Base-by-base conservation (phyloP, 1,140 invertebrate species). In the Musca vetustissima region DNA sequence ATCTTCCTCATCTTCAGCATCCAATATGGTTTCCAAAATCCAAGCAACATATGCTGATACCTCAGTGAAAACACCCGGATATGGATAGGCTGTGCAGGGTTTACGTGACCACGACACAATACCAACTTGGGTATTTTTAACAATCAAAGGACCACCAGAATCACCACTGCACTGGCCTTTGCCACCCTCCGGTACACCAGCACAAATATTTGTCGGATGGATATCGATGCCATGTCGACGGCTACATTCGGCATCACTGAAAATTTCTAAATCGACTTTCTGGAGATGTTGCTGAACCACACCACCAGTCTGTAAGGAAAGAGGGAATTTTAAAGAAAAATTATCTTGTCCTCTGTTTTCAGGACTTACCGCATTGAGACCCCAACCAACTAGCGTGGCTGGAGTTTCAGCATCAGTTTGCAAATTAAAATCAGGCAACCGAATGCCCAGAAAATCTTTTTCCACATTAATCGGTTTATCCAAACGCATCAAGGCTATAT, bases 41-140 rank as follows among this genome's bases (percentile, higher is more conserved):
- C 85, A 86, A 28, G 82, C 75, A 13, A 84, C 72, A 72, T 83
- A 86, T 21, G 75, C 75, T 0, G 84, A 77, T 0, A 88, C 83
- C 72, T 82, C 83, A 0, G 87, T 83, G 19, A 83, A 85, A 2
- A 86, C 84, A 8, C 84, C 84, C 7, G 85, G 84, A 68, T 81
- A 81, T 13, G 77, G 82, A 7, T 79, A 73, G 1, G 73, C 70
- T 4, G 83, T 79, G 59, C 85, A 86, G 1, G 83, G 83, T 68
- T 83, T 84, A 0, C 75, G 70, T 55, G 83, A 83, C 83, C 83
- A 85, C 1, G 83, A 84, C 25, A 85, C 83, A n/a, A 85, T 82
- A 0, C 84, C 84, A 15, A 81, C 73, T 67, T 84, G 82, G n/a
- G 73, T 75, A 8, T 73, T 74, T 14, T 73, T 66, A 0, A 83